Conservation (phyloP, 2,888 invertebrate species). For the Willowsia nigromaculata region DNA sequence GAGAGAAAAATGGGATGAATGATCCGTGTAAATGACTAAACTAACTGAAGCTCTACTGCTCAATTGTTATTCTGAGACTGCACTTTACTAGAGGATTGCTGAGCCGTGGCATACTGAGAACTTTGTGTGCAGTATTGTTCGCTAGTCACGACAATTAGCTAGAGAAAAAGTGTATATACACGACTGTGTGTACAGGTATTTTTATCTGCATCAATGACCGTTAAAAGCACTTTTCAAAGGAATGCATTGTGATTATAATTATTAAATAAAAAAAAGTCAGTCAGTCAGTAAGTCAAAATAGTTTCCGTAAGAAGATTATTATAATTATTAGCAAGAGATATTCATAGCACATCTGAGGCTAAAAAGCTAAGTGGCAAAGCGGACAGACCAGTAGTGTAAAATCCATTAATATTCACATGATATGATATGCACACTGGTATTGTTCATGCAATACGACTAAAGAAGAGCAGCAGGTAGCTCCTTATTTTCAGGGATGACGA, state of each 20-base stretch:
- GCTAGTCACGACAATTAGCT: neutral
- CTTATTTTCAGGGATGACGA: slow-evolving; percentile 8
- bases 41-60: neutral
- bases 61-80: neutral
- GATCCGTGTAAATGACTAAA: slow-evolving; percentile 22
- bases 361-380: neutral
- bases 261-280: slow-evolving; percentile 38
- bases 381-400: neutral
- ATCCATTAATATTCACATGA: slow-evolving; percentile 37
- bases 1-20: neutral
- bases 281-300: slow-evolving; percentile 64
- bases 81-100: neutral
- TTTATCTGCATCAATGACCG: slow-evolving; percentile 19
- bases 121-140: neutral
- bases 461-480: neutral
- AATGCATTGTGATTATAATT: neutral
- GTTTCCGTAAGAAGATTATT: slow-evolving; percentile 45
- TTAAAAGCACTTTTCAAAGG: slow-evolving; percentile 8
- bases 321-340: neutral
- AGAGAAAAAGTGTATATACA: too few relatives aligned
- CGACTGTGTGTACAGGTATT: neutral
- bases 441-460: neutral
- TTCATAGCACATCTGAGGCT: neutral
- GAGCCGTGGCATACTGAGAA: neutral
- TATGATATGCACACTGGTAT: neutral